Conservation (phyloP, 2,797 vertebrate species). For the Characodon lateralis region DNA sequence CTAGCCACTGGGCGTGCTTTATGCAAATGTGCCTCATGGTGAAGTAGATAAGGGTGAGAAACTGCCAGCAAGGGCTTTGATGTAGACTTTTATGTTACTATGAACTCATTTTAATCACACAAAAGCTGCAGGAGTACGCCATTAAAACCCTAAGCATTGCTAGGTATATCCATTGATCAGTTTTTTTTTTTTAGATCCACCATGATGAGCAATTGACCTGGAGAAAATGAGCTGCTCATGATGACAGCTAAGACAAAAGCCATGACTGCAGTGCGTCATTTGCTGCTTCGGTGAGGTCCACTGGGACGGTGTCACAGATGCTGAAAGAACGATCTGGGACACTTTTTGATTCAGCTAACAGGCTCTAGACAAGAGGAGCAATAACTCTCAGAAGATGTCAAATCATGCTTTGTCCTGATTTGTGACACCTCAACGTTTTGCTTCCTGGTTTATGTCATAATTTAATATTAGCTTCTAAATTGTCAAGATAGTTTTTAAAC, state of each 20-base stretch:
- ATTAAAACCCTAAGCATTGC: neutral
- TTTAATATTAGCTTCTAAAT: neutral
- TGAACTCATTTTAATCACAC: neutral
- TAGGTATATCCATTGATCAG: neutral
- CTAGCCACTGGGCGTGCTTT: neutral
- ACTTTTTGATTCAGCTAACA: slow-evolving; percentile 35
- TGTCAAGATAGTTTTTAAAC: neutral
- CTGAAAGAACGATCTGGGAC: slow-evolving; percentile 43
- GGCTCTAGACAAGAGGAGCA: slow-evolving; percentile 6
- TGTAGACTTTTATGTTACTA: neutral
- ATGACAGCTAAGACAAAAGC: slow-evolving; percentile 16
- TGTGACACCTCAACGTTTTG: slow-evolving; percentile 1
- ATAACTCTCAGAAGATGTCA: slow-evolving; percentile 6
- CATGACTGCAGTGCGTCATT: slow-evolving; percentile 10
- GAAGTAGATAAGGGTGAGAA: neutral
- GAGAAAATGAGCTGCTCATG: slow-evolving; percentile 20
- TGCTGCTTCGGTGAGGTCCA: slow-evolving; percentile 15
- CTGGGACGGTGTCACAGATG: slow-evolving; percentile 50
- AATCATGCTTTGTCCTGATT: neutral
- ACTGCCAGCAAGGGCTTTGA: neutral
- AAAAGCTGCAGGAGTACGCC: neutral
- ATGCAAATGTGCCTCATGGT: neutral
- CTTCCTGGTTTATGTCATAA: neutral
- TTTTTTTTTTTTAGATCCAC: slow-evolving; percentile 8
- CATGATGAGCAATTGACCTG: neutral